These are phyloP conservation scores for Drosophila albomicans DNA, from an alignment of 1,140 invertebrate genomes.

Conservation along the genomic window DNA sequence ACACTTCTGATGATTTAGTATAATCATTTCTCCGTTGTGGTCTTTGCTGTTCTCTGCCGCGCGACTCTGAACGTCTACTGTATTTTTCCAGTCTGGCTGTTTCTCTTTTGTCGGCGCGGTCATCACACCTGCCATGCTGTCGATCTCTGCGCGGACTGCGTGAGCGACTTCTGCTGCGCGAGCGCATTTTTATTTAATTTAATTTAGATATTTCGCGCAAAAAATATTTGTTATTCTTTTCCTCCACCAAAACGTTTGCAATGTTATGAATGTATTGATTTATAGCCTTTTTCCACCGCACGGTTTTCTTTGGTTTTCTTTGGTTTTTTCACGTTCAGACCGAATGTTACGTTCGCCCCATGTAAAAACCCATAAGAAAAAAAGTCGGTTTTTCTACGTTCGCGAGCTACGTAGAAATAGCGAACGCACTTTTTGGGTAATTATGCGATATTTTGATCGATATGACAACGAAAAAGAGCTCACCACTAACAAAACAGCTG, in stretches of 20 bases:
- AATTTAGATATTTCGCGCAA: constrained; percentile 1
- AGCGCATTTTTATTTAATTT: constrained; percentile 52
- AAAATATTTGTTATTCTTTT: constrained; percentile 5
- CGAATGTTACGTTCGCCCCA: too few species aligned
- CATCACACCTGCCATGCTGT: constrained; percentile 14
- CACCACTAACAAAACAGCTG: too few species aligned
- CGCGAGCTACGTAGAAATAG: too few species aligned
- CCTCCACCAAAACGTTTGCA: constrained; percentile 32
- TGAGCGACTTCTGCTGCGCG: constrained; percentile 55
- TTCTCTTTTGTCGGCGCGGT: constrained; percentile 28
- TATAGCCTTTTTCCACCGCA: too few species aligned
- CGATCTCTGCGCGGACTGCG: constrained; percentile 53
- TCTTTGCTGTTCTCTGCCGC: constrained; percentile 31
- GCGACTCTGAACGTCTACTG: constrained; percentile 33
- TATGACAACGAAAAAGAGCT: too few species aligned
- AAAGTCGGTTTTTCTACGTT: too few species aligned
- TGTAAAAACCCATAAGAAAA: too few species aligned
- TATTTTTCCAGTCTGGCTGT: constrained; percentile 5
- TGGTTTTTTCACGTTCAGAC: too few species aligned
- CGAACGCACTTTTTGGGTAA: too few species aligned
- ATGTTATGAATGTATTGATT: constrained; percentile 9
- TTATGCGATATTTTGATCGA: too few species aligned
- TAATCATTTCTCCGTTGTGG: constrained; percentile 19
- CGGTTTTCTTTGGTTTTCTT: too few species aligned
- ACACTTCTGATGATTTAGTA: neutral